Evolutionary conservation across 1,140 invertebrate genomes (phyloP).

Genomic region (Oryctes rhinoceros): DNA sequence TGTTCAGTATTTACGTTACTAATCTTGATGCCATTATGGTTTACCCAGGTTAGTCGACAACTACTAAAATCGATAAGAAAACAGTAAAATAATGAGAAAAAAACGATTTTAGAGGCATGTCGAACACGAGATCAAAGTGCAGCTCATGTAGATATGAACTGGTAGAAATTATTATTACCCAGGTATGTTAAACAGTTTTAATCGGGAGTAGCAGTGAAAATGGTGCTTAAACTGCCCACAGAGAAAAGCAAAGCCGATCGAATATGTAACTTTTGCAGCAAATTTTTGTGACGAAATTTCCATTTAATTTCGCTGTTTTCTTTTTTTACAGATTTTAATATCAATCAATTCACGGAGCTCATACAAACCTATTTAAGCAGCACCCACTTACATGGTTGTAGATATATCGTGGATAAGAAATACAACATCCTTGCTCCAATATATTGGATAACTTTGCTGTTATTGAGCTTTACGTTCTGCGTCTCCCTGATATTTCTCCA

Average conservation of each 20-base stretch:
- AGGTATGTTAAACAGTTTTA: not conserved
- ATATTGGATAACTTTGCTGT: constrained; percentile 2
- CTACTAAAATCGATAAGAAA: not conserved
- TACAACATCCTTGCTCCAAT: constrained; percentile 18
- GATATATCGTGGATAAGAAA: constrained; percentile 22
- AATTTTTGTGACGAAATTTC: not conserved
- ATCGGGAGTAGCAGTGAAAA: not conserved
- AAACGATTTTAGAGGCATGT: not conserved
- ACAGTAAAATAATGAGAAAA: not conserved
- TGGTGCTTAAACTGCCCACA: not conserved
- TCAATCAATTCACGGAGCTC: not conserved
- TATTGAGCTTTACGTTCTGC: constrained; percentile 21
- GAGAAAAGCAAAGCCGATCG: not conserved
- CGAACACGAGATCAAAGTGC: not conserved
- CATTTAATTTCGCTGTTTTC: not conserved
- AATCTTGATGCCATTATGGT: not conserved
- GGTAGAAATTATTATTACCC: not conserved
- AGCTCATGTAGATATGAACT: not conserved
- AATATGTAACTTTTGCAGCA: not conserved
- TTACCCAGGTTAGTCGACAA: not conserved
- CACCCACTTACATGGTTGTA: not conserved
- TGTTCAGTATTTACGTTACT: too few species aligned
- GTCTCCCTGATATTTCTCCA: constrained; percentile 14
- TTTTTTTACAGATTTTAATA: not conserved
- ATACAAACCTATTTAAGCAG: not conserved